A percentile compares a stretch with the other conserved stretches of the same genome.
These are phyloP conservation scores for Acanthococcus lagerstroemiae DNA, from an alignment of 2,888 invertebrate genomes.

Conservation along the genomic window DNA sequence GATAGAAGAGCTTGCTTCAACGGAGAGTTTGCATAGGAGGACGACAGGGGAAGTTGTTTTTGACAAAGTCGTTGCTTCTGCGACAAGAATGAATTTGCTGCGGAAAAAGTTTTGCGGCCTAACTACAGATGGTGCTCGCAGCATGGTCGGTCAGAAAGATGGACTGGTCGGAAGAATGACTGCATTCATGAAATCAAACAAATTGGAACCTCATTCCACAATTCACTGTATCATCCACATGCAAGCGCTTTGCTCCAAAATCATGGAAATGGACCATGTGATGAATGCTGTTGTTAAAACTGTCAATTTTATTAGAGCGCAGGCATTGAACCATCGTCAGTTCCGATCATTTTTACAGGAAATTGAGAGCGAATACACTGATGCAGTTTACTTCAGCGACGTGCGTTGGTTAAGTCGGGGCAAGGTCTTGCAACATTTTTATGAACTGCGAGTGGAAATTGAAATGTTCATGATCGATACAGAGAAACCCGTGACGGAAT, in stretches of 20 bases:
- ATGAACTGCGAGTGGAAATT: conserved; percentile 33
- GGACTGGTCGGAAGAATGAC: conserved; percentile 10
- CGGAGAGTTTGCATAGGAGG: background rate
- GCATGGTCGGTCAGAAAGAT: conserved; percentile 9
- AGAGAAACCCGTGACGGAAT: conserved; percentile 32
- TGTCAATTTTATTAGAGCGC: conserved; percentile 25
- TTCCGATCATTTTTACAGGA: conserved; percentile 21
- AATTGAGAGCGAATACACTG: conserved; percentile 16
- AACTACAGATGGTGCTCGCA: conserved; percentile 10
- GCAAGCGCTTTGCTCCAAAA: conserved; percentile 6
- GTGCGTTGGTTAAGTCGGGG: conserved; percentile 27
- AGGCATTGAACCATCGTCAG: conserved; percentile 25
- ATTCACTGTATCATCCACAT: conserved; percentile 13
- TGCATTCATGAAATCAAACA: background rate
- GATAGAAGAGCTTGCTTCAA: background rate
- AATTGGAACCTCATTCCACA: background rate
- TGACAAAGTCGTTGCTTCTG: background rate
- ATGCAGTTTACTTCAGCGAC: conserved; percentile 20
- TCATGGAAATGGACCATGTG: conserved; percentile 4
- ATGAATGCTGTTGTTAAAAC: conserved; percentile 21
- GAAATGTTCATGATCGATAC: conserved; percentile 34
- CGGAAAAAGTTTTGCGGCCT: conserved; percentile 7
- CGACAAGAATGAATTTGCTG: conserved; percentile 4
- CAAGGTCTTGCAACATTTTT: conserved; percentile 35
- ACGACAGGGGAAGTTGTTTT: conserved; percentile 1